Evolutionary conservation across 2,113 vertebrate genomes (phyloP).

Genomic region (Struthio camelus): DNA sequence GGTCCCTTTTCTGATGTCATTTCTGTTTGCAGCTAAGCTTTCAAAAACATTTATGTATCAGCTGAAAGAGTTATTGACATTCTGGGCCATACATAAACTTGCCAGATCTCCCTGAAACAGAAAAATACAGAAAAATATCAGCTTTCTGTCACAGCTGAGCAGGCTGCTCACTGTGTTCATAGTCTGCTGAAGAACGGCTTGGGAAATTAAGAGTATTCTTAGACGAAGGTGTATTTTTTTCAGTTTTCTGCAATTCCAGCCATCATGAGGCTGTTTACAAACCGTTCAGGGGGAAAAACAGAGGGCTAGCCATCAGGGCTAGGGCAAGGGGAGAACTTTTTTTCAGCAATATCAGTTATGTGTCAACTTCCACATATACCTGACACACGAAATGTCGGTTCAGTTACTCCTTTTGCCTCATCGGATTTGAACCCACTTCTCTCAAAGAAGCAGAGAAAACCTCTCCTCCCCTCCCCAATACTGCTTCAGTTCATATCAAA

Average conservation of each 20-base stretch:
- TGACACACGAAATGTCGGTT: not conserved
- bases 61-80: not conserved
- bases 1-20: not conserved
- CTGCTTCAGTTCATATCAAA: not conserved
- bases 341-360: not conserved
- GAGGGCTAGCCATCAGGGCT: not conserved
- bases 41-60: not conserved
- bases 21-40: not conserved
- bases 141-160: not conserved
- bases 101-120: not conserved
- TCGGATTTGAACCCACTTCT: not conserved
- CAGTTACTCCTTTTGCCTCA: not conserved
- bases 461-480: not conserved
- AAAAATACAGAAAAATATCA: not conserved
- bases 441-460: not conserved
- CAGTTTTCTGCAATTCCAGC: not conserved
- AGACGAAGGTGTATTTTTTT: accelerated
- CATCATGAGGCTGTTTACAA: not conserved
- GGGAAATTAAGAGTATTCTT: not conserved
- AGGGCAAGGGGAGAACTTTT: not conserved
- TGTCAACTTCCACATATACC: not conserved
- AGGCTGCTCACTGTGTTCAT: accelerated
- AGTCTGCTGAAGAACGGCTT: not conserved
- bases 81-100: not conserved
- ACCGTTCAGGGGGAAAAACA: not conserved